Evolutionary conservation across 2,888 invertebrate genomes (phyloP).

Genomic region (Tricholauxania praeusta): DNA sequence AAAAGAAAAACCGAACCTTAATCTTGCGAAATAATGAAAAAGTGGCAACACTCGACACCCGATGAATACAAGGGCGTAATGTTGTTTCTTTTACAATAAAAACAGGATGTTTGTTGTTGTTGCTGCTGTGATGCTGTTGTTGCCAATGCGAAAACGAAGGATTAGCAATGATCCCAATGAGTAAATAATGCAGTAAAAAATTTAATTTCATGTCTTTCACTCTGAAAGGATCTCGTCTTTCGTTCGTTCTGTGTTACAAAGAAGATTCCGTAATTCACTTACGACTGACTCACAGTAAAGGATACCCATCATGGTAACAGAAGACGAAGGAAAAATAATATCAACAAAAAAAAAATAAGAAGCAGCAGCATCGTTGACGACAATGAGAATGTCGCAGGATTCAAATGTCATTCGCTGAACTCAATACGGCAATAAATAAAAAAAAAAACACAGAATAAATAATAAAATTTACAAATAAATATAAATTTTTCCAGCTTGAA

Average conservation of each 20-base stretch:
- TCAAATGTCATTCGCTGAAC: conserved; percentile 29
- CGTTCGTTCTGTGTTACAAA: conserved; percentile 33
- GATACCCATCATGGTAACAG: background rate
- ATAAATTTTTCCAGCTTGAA: background rate
- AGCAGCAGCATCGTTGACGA: background rate
- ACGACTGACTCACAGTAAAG: conserved; percentile 1
- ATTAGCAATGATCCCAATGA: conserved; percentile 57
- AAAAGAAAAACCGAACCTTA: too few species aligned
- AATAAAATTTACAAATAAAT: conserved; percentile 2
- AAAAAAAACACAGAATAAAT: background rate
- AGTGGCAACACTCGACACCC: too few species aligned
- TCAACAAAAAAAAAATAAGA: background rate
- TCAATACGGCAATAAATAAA: conserved; percentile 9
- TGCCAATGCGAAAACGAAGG: conserved; percentile 49
- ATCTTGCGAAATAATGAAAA: too few species aligned
- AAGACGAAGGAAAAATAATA: background rate
- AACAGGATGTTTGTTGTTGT: conserved; percentile 4
- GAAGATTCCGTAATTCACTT: conserved; percentile 30
- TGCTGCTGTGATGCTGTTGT: conserved; percentile 31
- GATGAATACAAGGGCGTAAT: conserved; percentile 1
- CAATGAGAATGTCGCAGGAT: background rate
- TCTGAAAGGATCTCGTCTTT: conserved; percentile 46
- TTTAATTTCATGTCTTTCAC: conserved; percentile 62
- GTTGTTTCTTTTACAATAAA: background rate
- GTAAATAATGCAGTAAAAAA: conserved; percentile 62